Conservation (phyloP, 2,888 invertebrate genomes). For the Beris chalybata region DNA sequence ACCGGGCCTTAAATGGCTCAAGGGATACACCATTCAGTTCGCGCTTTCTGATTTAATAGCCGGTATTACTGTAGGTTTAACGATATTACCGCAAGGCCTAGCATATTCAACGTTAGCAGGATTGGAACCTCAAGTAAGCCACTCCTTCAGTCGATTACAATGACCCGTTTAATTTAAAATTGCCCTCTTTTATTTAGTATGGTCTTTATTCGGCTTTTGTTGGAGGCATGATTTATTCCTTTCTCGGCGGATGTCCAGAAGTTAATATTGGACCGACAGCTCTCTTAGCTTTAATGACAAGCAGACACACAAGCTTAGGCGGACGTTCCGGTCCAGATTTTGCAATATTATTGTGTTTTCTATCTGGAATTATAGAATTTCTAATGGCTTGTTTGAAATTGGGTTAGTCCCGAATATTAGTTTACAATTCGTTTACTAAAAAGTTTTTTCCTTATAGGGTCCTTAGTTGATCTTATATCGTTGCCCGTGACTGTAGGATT, state of each 20-base stretch:
- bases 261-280: constrained; percentile 92
- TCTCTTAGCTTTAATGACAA: constrained; percentile 90
- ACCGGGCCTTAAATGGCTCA: constrained; percentile 68
- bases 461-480: constrained; percentile 86
- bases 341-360: constrained; percentile 79
- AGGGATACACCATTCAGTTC: constrained; percentile 73
- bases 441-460: constrained; percentile 61
- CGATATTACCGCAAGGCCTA: constrained; percentile 89
- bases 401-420: constrained; percentile 56
- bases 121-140: constrained; percentile 74
- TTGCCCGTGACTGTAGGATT: constrained; percentile 88
- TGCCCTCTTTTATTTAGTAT: constrained; percentile 64
- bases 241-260: constrained; percentile 87
- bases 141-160: not conserved
- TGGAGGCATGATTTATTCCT: constrained; percentile 88
- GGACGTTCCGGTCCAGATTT: constrained; percentile 66
- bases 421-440: not conserved
- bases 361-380: constrained; percentile 79
- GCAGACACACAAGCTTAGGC: constrained; percentile 60
- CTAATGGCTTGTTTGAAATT: constrained; percentile 80
- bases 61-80: constrained; percentile 89
- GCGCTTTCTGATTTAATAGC: constrained; percentile 85
- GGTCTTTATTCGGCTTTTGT: constrained; percentile 94
- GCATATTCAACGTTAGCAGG: constrained; percentile 91
- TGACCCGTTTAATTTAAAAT: not conserved